Evolutionary conservation across 2,113 vertebrate species (phyloP).

Genomic region (Erythrocercus mccallii): DNA sequence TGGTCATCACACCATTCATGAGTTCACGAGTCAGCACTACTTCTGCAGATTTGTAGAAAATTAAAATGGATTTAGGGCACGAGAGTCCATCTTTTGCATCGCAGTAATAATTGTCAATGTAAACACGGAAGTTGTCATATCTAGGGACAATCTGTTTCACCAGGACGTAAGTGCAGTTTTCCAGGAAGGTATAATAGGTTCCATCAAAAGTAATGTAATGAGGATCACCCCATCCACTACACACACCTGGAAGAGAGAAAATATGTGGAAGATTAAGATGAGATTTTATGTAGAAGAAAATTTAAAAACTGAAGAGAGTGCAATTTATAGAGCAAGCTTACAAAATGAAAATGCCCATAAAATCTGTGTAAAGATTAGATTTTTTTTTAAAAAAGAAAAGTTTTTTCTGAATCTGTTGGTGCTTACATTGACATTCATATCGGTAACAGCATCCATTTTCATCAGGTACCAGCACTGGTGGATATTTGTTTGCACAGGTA

Average conservation of each 20-base stretch:
- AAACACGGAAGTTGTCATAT: slow-evolving; percentile 77
- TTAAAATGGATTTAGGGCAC: slow-evolving; percentile 76
- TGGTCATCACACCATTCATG: slow-evolving; percentile 45
- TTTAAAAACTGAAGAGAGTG: neutral
- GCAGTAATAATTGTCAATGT: slow-evolving; percentile 78
- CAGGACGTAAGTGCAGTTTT: slow-evolving; percentile 86
- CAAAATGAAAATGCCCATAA: neutral
- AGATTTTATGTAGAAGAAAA: neutral
- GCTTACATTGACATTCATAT: slow-evolving; percentile 90
- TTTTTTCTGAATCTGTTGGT: neutral
- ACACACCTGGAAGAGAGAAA: slow-evolving; percentile 76
- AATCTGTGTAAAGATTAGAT: neutral
- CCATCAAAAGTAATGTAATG: slow-evolving; percentile 90
- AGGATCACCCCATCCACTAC: slow-evolving; percentile 80
- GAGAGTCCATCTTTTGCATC: slow-evolving; percentile 63
- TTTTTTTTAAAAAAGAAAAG: too few species aligned
- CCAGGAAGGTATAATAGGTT: slow-evolving; percentile 77
- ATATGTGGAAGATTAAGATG: neutral
- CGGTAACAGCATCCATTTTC: slow-evolving; percentile 79
- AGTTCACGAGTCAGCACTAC: slow-evolving; percentile 72
- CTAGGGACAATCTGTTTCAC: slow-evolving; percentile 81
- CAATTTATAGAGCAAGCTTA: neutral
- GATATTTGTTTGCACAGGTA: slow-evolving; percentile 81
- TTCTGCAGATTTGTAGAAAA: slow-evolving; percentile 71
- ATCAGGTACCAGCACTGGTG: slow-evolving; percentile 74